Conservation (phyloP, 2,888 invertebrate species). For the Drosophila leonis region DNA sequence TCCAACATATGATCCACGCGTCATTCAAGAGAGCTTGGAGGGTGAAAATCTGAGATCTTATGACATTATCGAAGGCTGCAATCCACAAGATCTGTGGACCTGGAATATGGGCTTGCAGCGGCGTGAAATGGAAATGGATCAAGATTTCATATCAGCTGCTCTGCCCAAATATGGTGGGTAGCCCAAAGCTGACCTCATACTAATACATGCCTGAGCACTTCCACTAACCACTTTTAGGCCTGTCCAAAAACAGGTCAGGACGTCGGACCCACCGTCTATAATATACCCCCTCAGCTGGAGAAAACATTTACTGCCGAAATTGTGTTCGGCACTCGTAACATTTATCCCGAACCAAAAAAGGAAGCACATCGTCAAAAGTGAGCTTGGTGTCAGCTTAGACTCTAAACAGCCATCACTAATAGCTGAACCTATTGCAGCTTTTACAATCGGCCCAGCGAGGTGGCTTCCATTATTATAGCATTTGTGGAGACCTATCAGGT, state of each 20-base stretch:
- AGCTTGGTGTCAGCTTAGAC: slow-evolving; percentile 11
- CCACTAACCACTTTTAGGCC: slow-evolving; percentile 39
- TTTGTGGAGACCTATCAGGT: slow-evolving; percentile 80
- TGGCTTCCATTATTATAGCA: slow-evolving; percentile 81
- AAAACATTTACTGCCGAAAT: slow-evolving; percentile 79
- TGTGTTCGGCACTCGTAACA: slow-evolving; percentile 74
- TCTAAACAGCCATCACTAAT: not conserved
- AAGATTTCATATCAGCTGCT: slow-evolving; percentile 63
- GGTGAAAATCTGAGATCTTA: slow-evolving; percentile 68
- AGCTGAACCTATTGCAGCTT: slow-evolving; percentile 31
- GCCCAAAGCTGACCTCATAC: no score
- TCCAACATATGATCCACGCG: slow-evolving; percentile 82
- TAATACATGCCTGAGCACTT: no score
- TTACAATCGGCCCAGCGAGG: slow-evolving; percentile 72
- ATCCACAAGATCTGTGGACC: slow-evolving; percentile 77
- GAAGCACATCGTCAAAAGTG: slow-evolving; percentile 46
- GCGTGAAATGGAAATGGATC: slow-evolving; percentile 72
- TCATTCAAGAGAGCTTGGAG: slow-evolving; percentile 80
- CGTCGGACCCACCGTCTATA: slow-evolving; percentile 65
- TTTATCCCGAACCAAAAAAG: slow-evolving; percentile 58
- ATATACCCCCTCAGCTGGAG: slow-evolving; percentile 81
- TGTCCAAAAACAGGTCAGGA: slow-evolving; percentile 57
- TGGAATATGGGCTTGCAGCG: slow-evolving; percentile 78
- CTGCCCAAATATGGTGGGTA: slow-evolving; percentile 75
- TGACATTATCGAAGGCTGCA: slow-evolving; percentile 74